phyloP scores from a whole-genome alignment of 2,888 invertebrate species.

The Sthenelais limicola region DNA sequence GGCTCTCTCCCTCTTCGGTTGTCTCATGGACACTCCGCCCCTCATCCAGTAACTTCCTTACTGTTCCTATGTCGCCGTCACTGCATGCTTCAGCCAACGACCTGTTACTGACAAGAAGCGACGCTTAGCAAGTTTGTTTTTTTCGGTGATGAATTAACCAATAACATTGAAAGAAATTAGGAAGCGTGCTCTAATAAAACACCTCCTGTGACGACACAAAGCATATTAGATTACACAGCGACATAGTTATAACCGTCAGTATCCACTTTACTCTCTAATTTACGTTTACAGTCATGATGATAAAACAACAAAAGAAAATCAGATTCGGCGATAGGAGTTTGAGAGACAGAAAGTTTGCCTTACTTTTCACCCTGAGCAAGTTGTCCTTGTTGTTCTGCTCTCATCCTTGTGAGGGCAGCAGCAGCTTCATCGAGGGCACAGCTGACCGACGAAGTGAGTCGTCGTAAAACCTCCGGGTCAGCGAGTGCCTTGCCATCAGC shows the following conservation, averaged over 20 bases:
- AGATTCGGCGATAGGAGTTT: too few species aligned
- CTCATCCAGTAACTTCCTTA: constrained; percentile 91
- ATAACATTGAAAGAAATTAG: neutral
- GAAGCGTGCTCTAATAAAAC: neutral
- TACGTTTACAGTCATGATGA: too few species aligned
- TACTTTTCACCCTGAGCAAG: constrained; percentile 73
- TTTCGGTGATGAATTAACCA: neutral
- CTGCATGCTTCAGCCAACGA: constrained; percentile 93
- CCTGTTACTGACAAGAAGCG: constrained; percentile 47
- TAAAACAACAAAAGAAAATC: too few species aligned
- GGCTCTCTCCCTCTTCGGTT: constrained; percentile 96
- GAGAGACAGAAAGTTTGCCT: too few species aligned
- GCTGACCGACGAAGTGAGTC: constrained; percentile 89
- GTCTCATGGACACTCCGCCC: constrained; percentile 96
- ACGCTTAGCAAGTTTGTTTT: neutral
- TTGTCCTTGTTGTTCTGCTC: constrained; percentile 83
- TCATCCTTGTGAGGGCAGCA: constrained; percentile 87
- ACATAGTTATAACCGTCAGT: too few species aligned
- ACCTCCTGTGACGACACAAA: too few species aligned
- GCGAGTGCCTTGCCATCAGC: constrained; percentile 79
- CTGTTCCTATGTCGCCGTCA: constrained; percentile 94
- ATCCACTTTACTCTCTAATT: too few species aligned
- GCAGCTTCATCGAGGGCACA: constrained; percentile 98
- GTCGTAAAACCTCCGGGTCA: constrained; percentile 89
- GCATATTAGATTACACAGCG: too few species aligned